Evolutionary conservation across 2,113 vertebrate genomes (phyloP).

Genomic region (Bambusicola thoracicus): DNA sequence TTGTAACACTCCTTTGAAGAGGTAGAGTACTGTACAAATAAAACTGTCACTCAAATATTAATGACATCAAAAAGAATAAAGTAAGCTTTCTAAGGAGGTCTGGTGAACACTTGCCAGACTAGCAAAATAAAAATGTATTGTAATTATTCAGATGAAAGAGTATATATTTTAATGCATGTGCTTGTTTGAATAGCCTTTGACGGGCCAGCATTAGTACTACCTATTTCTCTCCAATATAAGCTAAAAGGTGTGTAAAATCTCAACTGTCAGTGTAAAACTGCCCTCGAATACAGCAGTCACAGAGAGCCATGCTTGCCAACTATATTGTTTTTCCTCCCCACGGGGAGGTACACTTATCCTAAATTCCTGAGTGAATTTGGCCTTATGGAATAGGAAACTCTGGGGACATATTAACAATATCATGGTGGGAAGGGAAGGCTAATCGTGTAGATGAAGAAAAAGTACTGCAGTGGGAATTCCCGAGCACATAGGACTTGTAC

Average conservation of each 20-base stretch:
- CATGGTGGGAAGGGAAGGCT: neutral
- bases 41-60: conserved; percentile 43
- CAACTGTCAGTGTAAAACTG: neutral
- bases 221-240: neutral
- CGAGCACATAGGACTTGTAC: neutral
- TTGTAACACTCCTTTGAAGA: conserved; percentile 32
- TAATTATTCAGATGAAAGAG: conserved; percentile 41
- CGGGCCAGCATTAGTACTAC: neutral
- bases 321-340: neutral
- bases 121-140: neutral
- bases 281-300: neutral
- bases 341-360: neutral
- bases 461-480: neutral
- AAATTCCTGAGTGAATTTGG: neutral
- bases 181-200: conserved; percentile 20
- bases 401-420: conserved; percentile 5
- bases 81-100: conserved; percentile 24
- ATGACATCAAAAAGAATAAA: conserved; percentile 41
- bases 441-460: conserved; percentile 15
- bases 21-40: conserved; percentile 10
- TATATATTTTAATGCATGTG: neutral
- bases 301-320: neutral
- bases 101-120: conserved; percentile 40
- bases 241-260: conserved; percentile 1
- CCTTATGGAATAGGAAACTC: conserved; percentile 8